Evolutionary conservation across 2,888 invertebrate species (phyloP), one percentile per base, ranked within the genome.

Genomic region (Rhyacophila evoluta): DNA sequence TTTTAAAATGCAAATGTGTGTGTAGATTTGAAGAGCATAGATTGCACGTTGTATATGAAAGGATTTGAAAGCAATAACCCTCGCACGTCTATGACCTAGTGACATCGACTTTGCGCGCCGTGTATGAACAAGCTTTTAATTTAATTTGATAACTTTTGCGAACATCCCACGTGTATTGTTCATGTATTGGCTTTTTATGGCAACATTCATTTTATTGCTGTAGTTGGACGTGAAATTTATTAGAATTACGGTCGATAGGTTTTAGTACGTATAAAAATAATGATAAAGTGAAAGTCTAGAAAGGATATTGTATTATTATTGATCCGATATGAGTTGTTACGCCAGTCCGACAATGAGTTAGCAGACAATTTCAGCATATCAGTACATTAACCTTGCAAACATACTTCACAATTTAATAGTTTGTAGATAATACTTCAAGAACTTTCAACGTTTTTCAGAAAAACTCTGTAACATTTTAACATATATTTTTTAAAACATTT

Each of bases 121-220:
- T 55, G 55, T 55, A 55, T 55, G 55, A 55, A 55, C 55, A 55
- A 8, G 55, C 55, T 55, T 55, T 55, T 55, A 55, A 55, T 55
- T 55, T 55, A 55, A 55, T 55, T 55, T 55, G 55, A 55, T 55
- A 55, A 55, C 55, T 55, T 55, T 55, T 55, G 55, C 55, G 55
- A 55, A 55, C 55, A 55, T 55, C 55, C 25, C 25, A 19, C 55
- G 55, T 33, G 29, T 33, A 33, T 33, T 33, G 29, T 33, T 33
- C 55, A 19, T 55, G 55, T 55, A 55, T 55, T 25, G 55, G 55
- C 55, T 5, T 8, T 55, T 1, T 55, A 25, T 25, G 12, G 55
- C 55, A 55, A 25, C 25, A 8, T 55, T 55, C 55, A 8, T 55
- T 55, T 55, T 55, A 55, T 55, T 55, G 55, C 19, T 55, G 55